Evolutionary conservation across 35 echinoderm and acorn worm species (phyloP).

Genomic region (Anneissia japonica): DNA sequence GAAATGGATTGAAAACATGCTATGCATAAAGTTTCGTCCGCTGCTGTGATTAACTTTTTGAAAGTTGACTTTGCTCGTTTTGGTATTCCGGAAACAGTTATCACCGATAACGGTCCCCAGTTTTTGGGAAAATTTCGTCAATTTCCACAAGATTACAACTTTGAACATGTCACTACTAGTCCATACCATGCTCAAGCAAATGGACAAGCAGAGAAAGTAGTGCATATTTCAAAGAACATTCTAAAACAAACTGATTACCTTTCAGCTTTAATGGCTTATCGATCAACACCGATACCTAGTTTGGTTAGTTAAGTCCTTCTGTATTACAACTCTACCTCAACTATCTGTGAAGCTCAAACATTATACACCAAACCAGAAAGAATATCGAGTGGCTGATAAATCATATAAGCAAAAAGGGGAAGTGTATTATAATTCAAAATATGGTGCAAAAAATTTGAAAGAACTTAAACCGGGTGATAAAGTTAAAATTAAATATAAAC

Average conservation of each 20-base stretch:
- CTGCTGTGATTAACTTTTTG: slow-evolving; percentile 14
- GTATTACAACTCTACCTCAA: slow-evolving; percentile 1
- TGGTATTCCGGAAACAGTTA: background rate
- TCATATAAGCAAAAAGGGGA: too few relatives aligned
- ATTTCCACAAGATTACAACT: slow-evolving; percentile 22
- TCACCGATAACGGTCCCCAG: slow-evolving; percentile 10
- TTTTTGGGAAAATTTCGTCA: slow-evolving; percentile 21
- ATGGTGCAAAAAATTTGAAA: too few relatives aligned
- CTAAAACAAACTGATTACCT: background rate
- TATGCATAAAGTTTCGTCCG: background rate
- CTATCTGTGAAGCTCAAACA: background rate
- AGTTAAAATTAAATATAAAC: too few relatives aligned
- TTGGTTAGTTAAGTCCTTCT: background rate
- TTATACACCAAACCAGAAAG: background rate
- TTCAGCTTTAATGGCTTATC: slow-evolving; percentile 14
- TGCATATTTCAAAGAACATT: slow-evolving; percentile 42
- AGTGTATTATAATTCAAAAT: too few relatives aligned
- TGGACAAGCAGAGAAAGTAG: slow-evolving; percentile 39
- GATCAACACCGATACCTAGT: slow-evolving; percentile 15
- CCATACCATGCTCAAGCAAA: slow-evolving; percentile 27
- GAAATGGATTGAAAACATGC: background rate
- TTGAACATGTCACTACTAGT: slow-evolving; percentile 16
- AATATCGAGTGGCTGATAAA: background rate
- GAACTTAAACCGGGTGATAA: too few relatives aligned
- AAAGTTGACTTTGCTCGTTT: slow-evolving; percentile 10